Evolutionary conservation across 1,140 invertebrate species (phyloP).

Genomic region (Tetragonula clypearis): DNA sequence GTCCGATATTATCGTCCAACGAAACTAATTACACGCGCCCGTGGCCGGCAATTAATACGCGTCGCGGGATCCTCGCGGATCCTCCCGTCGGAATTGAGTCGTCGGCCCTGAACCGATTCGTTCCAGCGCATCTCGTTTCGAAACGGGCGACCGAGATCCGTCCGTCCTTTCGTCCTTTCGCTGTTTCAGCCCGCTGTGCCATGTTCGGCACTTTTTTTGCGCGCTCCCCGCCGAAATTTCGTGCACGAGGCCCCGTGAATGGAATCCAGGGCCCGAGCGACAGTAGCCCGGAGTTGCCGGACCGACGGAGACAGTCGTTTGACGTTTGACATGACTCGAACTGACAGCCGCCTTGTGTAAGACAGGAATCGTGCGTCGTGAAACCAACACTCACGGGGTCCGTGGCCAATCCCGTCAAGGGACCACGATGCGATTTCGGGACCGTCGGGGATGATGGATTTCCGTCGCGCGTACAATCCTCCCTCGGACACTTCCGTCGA

Average conservation of each 20-base stretch:
- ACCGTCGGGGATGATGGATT: constrained; percentile 62
- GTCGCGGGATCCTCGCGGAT: constrained; percentile 36
- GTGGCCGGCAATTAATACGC: constrained; percentile 38
- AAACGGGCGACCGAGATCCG: neutral
- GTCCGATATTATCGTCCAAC: constrained; percentile 32
- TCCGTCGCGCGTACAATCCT: constrained; percentile 44
- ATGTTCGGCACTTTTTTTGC: constrained; percentile 29
- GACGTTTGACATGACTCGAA: constrained; percentile 67
- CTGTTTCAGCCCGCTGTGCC: too few species aligned
- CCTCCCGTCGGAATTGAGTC: constrained; percentile 48
- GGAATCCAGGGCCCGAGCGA: constrained; percentile 8
- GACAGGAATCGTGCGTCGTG: constrained; percentile 64
- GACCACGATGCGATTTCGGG: constrained; percentile 37
- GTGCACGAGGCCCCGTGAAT: neutral
- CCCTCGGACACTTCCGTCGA: neutral
- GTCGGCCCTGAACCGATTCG: constrained; percentile 35
- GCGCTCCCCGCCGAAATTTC: constrained; percentile 12
- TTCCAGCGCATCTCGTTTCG: constrained; percentile 2
- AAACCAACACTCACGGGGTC: constrained; percentile 19
- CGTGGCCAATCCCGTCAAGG: neutral
- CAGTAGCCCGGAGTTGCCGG: neutral
- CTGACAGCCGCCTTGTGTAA: constrained; percentile 65
- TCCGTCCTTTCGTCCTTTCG: neutral
- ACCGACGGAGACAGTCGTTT: constrained; percentile 57
- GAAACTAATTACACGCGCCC: constrained; percentile 44